Percentiles rank a stretch among this genome's conserved stretches.
Conservation (phyloP, 1,140 invertebrate genomes). For the Paraescarpia echinospica region DNA sequence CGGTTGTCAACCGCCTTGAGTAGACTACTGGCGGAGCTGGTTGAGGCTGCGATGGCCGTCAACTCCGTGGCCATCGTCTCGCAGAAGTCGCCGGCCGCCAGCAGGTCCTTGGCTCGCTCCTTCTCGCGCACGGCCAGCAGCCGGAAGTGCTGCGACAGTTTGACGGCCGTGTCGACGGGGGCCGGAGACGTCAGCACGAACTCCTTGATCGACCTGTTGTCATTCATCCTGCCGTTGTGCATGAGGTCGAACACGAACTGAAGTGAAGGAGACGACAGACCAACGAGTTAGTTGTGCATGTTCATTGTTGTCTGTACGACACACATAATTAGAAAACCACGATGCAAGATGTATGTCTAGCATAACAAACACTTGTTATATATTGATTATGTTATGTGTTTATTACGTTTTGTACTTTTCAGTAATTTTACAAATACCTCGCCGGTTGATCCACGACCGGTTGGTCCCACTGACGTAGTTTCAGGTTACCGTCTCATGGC, state of each 20-base stretch:
- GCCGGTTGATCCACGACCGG: too few species aligned
- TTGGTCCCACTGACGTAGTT: too few species aligned
- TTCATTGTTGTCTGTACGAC: too few species aligned
- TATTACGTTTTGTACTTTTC: too few species aligned
- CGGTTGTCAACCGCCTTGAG: constrained; percentile 52
- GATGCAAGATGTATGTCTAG: too few species aligned
- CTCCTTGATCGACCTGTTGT: constrained; percentile 95
- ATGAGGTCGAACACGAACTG: constrained; percentile 98
- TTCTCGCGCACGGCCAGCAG: constrained; percentile 89
- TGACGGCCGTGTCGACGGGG: constrained; percentile 96
- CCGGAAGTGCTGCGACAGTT: constrained; percentile 78
- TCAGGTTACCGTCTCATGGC: too few species aligned
- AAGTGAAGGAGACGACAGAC: constrained; percentile 30
- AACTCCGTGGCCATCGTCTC: constrained; percentile 97
- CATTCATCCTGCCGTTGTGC: constrained; percentile 95
- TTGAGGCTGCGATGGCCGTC: constrained; percentile 86
- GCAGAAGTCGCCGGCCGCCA: constrained; percentile 91
- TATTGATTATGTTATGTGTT: too few species aligned
- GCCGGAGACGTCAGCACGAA: constrained; percentile 95
- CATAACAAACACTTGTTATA: too few species aligned
- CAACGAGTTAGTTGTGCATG: background rate
- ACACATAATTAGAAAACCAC: too few species aligned
- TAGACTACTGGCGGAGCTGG: constrained; percentile 74
- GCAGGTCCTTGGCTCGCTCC: constrained; percentile 93
- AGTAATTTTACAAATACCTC: too few species aligned